These are phyloP conservation scores for Slavum lentiscoides DNA, from an alignment of 2,888 invertebrate species.

Conservation along the genomic window DNA sequence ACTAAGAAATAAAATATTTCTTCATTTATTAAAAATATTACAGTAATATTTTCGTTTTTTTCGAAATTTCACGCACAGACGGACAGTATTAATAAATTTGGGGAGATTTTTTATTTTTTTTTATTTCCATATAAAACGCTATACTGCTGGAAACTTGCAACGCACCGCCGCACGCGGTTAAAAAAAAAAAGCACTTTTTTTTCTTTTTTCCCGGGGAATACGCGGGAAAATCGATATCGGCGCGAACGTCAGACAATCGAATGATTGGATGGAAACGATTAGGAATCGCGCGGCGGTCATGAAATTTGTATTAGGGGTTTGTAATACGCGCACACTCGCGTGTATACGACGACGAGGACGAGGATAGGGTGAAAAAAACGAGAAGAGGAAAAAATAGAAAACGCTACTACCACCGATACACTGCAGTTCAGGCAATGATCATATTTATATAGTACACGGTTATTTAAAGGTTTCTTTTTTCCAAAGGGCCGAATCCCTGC, in stretches of 20 bases:
- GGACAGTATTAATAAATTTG: too few species aligned
- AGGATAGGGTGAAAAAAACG: slow-evolving; percentile 1
- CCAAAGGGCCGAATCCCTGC: slow-evolving; percentile 40
- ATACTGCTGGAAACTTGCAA: too few species aligned
- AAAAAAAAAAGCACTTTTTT: too few species aligned
- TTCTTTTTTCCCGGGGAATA: too few species aligned
- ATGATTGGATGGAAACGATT: slow-evolving; percentile 50
- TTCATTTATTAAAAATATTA: too few species aligned
- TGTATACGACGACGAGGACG: neutral
- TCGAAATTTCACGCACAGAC: too few species aligned
- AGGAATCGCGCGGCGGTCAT: slow-evolving; percentile 37
- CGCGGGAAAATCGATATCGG: slow-evolving; percentile 16
- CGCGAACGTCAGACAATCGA: slow-evolving; percentile 34
- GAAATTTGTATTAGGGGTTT: slow-evolving; percentile 47
- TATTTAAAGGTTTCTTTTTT: slow-evolving; percentile 48
- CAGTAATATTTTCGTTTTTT: too few species aligned
- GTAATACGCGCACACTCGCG: neutral
- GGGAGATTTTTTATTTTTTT: too few species aligned
- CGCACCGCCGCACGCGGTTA: too few species aligned
- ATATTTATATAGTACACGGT: slow-evolving; percentile 45
- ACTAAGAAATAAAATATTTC: too few species aligned
- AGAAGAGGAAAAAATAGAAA: slow-evolving; percentile 36
- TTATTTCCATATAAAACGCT: too few species aligned
- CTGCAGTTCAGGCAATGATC: slow-evolving; percentile 44
- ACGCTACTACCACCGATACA: neutral